Base-by-base conservation (phyloP, 2,888 invertebrate species). In the Troides oblongomaculatus region DNA sequence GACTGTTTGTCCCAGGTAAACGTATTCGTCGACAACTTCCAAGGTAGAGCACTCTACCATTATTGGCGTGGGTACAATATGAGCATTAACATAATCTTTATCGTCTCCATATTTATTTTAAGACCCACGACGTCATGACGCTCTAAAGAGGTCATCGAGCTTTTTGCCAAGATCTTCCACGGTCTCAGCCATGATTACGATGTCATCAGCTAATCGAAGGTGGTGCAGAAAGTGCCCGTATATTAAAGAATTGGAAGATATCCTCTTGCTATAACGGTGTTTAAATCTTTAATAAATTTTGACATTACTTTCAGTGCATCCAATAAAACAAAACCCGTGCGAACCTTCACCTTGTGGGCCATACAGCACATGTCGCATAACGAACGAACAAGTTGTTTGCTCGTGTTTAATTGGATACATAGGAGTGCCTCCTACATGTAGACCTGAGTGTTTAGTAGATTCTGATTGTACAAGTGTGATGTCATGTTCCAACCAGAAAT, bases 391-490 rank as follows among this genome's bases (percentile, higher is more conserved):
- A 81, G 95, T 95, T 0, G 89, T 95, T 43, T 97, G 97, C 79
- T 95, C 96, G 73, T 97, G 97, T 82, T 82, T 96, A 39, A 94
- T 96, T 62, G 96, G 96, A 56, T 96, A 95, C 88, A 93, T 93
- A 71, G 97, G 97, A 50, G 94, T 94, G 62, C 96, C 97, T 70
- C 95, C 95, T 58, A 95, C 96, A 21, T 97, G 97, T 80, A 93
- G 95, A 77, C 96, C 97, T 0, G 97, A 97, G 85, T 97, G 97
- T 86, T 94, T 96, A 18, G 94, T 97, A 7, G 97, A 96, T 82
- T 94, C 96, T 0, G 97, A 97, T 78, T 97, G 97, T 81, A 90
- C 96, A 46, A 94, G 94, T 73, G 93, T 96, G 74, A 94, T 94
- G 79, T 95, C 97, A 12, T 97, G 97, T 79, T 94, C 95, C 6